Base-by-base conservation (phyloP, 2,113 vertebrate genomes). In the Sorex fumeus region DNA sequence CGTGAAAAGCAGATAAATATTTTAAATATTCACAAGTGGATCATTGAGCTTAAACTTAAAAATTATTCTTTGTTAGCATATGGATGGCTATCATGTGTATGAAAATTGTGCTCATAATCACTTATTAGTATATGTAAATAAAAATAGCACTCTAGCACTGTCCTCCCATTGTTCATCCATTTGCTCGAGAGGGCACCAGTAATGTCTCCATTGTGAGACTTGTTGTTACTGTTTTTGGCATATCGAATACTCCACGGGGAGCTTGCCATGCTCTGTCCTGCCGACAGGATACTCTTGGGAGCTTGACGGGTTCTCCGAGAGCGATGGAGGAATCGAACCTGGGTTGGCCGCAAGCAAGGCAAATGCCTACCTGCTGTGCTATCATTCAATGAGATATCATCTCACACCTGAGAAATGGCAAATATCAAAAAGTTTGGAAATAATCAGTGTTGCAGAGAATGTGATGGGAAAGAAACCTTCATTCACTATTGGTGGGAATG, bases 1-100 rank as follows among this genome's bases (percentile, higher is more conserved):
- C 74, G 57, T 87, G 21, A 53, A 94, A 88, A 90, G 2, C 34
- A 88, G 80, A 91, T 23, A 87, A 67, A 12, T 90, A 69, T 90
- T 89, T 25, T 7, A 72, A 71, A 36, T 19, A 62, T 62, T 81
- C 27, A n/a, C 8, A 72, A 45, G n/a, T 89, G 50, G 67, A 71
- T 60, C 28, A 34, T 62, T 81, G 77, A 89, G 21, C 36, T 72
- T 43, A 80, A 69, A 43, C 47, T 40, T 84, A 6, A 70, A 70
- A 32, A 71, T 15, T 53, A 53, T 53, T 53, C 53, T 16, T 53
- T 53, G 30, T 69, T 69, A 53, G 8, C n/a, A 69, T 11, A 32
- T 69, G n/a, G 66, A 4, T 70, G n/a, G 18, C n/a, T 32, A 30
- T n/a, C 18, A 70, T 8, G n/a, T 70, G n/a, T 53, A 53, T 53